A percentile compares a stretch with the other conserved stretches of the same genome.
Evolutionary conservation across 2,113 vertebrate species (phyloP).

Genomic region (Scophthalmus maximus): DNA sequence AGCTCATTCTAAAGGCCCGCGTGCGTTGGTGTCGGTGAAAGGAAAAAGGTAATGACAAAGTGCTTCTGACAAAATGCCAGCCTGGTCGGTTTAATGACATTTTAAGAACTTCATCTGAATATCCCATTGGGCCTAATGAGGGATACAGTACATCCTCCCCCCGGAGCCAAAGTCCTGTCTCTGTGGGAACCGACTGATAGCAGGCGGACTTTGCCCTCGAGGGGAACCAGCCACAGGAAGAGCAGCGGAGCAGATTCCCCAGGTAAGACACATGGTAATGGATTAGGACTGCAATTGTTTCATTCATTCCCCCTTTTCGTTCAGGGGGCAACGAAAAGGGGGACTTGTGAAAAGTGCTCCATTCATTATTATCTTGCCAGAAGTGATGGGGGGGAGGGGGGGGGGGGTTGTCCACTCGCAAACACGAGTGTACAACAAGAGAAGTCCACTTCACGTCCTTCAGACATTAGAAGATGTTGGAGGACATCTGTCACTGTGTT

Average conservation of each 20-base stretch:
- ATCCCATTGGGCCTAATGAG: slow-evolving; percentile 63
- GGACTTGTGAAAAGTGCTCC: background rate
- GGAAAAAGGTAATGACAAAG: slow-evolving; percentile 24
- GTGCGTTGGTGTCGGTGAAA: slow-evolving; percentile 13
- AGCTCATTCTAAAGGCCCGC: slow-evolving; percentile 11
- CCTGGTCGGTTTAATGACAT: slow-evolving; percentile 42
- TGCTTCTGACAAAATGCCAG: slow-evolving; percentile 38
- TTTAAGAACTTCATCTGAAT: slow-evolving; percentile 60
- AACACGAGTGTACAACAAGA: too few relatives aligned
- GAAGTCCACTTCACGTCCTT: background rate
- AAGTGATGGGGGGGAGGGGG: too few relatives aligned
- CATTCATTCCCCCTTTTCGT: slow-evolving; percentile 28
- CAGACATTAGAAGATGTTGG: background rate
- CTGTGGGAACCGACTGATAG: slow-evolving; percentile 69
- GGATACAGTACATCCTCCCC: slow-evolving; percentile 46
- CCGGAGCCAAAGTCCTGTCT: slow-evolving; percentile 65
- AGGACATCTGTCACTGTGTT: too few relatives aligned
- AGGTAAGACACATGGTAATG: slow-evolving; percentile 59
- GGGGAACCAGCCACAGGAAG: slow-evolving; percentile 48
- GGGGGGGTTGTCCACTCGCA: too few relatives aligned
- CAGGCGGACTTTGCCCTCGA: slow-evolving; percentile 76
- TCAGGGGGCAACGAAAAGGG: slow-evolving; percentile 3
- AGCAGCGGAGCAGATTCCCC: slow-evolving; percentile 27
- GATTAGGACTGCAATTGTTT: slow-evolving; percentile 15
- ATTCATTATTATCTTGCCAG: background rate